Base-by-base conservation (phyloP, 2,797 vertebrate genomes). In the Syncerus caffer region DNA sequence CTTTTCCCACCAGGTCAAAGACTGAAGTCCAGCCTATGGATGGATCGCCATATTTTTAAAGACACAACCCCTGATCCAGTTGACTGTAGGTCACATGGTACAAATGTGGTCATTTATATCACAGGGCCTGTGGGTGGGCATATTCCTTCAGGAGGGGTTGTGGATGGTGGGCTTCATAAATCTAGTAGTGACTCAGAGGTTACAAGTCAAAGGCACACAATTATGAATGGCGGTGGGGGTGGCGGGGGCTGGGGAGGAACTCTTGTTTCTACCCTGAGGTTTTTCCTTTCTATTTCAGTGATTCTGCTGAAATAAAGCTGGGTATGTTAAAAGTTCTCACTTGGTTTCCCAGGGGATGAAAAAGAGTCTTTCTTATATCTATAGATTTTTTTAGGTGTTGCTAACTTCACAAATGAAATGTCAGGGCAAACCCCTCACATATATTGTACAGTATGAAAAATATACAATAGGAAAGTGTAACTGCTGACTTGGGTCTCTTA, bases 371-470 rank as follows among this genome's bases (percentile, higher is more conserved):
- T 50, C 8, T 10, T 6, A 78, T 42, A 83, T n/a, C 31, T n/a
- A 60, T 80, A 95, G 87, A 87, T 67, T 95, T 98, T 47, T 95
- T 51, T 23, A 89, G 23, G 55, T 79, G 21, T 90, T 95, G 60
- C 50, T 85, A 93, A 93, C 13, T 85, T 6, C 14, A 90, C 50
- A 79, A 96, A 90, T 84, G 38, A 96, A 95, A 83, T 86, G 14
- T 92, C 58, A 93, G 80, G 58, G 51, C 2, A 25, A 95, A 42
- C 86, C 53, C 16, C 21, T 91, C 82, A n/a, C 57, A 29, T 82
- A 23, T 89, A 45, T 67, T 91, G 51, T 80, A 60, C 6, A 90
- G 14, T 7, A 42, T 96, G 78, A 92, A 89, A 89, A 92, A 50
- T 79, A 31, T n/a, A 15, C 34, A 47, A 64, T 31, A 38, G 51